Evolutionary conservation across 1,140 invertebrate genomes (phyloP), one percentile per base, ranked within the genome.

Genomic region (Lepidurus packardi): DNA sequence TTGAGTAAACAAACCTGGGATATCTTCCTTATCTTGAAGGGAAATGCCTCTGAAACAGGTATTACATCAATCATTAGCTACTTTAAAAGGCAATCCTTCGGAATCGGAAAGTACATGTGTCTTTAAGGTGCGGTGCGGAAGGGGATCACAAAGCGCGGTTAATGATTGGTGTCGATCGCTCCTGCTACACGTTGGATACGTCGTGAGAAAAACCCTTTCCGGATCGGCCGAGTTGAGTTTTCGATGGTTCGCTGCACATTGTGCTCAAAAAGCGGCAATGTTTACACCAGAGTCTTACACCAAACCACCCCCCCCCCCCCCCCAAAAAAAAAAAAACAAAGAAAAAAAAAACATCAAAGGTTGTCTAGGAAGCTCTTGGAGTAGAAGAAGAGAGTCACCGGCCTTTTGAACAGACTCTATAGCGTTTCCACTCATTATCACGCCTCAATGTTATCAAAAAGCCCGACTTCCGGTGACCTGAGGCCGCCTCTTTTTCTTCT

Each of bases 381-480:
- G 53, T 65, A 65, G 13, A 65, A 13, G 53, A 16, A 4, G 53
- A 65, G 53, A 34, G 34, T 34, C 53, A 65, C 53, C 53, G 53
- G 8, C 13, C 53, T 65, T 65, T 65, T 65, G 13, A 65, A 65
- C 21, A 65, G n/a, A n/a, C 53, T n/a, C 21, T 34, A 34, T 21
- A 65, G 53, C 53, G 53, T 65, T 65, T 65, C 21, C 53, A 65
- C 53, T 65, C 53, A 65, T 65, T 65, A 65, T 65, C 53, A 65
- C 53, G 53, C 53, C 53, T 65, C 53, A 65, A 16, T 65, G 53
- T 65, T 65, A 65, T 65, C 53, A 65, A 65, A 65, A 34, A 65
- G 53, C 53, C 53, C 53, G 53, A 65, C 53, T 65, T 65, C 53
- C 53, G 53, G 53, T 65, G 53, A 65, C 53, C 53, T 65, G 53